phyloP scores from a whole-genome alignment of 2,797 vertebrate species.

The Podarcis lilfordi region DNA sequence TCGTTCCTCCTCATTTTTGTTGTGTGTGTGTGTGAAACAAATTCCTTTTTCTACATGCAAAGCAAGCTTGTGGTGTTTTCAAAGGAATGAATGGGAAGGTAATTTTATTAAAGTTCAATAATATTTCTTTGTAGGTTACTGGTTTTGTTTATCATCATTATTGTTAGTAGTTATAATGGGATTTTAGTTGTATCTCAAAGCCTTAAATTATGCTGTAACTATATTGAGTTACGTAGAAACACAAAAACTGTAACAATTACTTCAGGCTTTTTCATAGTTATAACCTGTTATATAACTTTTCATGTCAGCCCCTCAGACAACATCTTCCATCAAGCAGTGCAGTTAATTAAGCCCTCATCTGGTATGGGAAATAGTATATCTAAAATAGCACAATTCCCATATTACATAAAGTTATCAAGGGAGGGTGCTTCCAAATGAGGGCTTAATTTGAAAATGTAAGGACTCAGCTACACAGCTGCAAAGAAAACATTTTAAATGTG shows the following conservation, averaged over 20 bases:
- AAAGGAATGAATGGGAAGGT: slow-evolving; percentile 22
- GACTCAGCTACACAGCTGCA: too few species aligned
- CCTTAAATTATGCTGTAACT: neutral
- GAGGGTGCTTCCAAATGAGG: neutral
- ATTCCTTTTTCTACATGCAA: slow-evolving; percentile 14
- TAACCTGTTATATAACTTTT: neutral
- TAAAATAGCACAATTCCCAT: neutral
- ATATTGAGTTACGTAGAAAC: neutral
- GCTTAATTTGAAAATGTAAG: too few species aligned
- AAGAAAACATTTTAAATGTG: too few species aligned
- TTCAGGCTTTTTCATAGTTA: neutral
- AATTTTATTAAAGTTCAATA: neutral
- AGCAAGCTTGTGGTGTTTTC: slow-evolving; percentile 5
- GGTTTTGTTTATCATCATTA: neutral
- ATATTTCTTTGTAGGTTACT: slow-evolving; percentile 34
- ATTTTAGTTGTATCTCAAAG: neutral
- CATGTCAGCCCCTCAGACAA: neutral
- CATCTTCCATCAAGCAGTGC: neutral
- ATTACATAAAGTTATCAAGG: neutral
- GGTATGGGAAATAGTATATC: neutral
- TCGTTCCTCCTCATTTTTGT: neutral
- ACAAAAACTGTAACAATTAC: neutral
- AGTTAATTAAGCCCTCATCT: neutral
- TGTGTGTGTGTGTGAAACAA: neutral
- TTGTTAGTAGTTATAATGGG: neutral